Percentiles rank a stretch among this genome's conserved stretches.
Evolutionary conservation across 2,888 invertebrate species (phyloP).

Genomic region (Drosophila gaucha): DNA sequence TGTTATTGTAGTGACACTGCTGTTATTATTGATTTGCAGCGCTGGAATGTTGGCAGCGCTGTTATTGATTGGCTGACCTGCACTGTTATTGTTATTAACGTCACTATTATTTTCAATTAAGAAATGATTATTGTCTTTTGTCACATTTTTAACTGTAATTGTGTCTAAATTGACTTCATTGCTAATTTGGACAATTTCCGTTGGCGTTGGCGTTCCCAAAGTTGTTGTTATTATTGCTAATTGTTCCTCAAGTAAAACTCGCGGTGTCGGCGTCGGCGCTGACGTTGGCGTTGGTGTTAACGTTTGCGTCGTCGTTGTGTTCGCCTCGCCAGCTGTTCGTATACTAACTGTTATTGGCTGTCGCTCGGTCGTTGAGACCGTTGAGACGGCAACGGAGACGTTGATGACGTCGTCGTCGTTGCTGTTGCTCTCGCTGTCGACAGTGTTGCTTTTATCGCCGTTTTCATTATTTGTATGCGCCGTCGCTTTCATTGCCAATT

Average conservation of each 20-base stretch:
- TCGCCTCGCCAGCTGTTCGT: slow-evolving; percentile 69
- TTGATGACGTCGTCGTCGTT: slow-evolving; percentile 43
- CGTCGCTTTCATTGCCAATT: slow-evolving; percentile 63
- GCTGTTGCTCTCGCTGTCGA: slow-evolving; percentile 21
- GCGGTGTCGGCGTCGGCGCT: slow-evolving; percentile 22
- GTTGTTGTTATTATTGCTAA: slow-evolving; percentile 38
- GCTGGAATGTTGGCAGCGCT: slow-evolving; percentile 10
- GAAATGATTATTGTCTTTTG: slow-evolving; percentile 43
- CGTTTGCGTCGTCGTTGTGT: slow-evolving; percentile 40
- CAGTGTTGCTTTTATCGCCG: slow-evolving; percentile 49
- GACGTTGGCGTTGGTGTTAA: slow-evolving; percentile 17
- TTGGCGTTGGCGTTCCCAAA: slow-evolving; percentile 57
- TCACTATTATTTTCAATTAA: slow-evolving; percentile 45
- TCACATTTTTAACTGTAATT: slow-evolving; percentile 48
- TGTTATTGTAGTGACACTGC: slow-evolving; percentile 22
- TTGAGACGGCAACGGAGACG: slow-evolving; percentile 27
- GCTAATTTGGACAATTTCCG: slow-evolving; percentile 78
- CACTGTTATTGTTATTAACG: slow-evolving; percentile 36
- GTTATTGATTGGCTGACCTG: slow-evolving; percentile 27
- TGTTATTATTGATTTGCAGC: slow-evolving; percentile 43
- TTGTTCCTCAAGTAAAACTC: slow-evolving; percentile 44
- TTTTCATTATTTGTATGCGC: slow-evolving; percentile 52
- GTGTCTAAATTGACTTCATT: slow-evolving; percentile 74
- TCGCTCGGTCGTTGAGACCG: slow-evolving; percentile 32
- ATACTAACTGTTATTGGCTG: slow-evolving; percentile 73